phyloP scores from a whole-genome alignment of 2,113 vertebrate genomes.

The Halichoerus grypus region DNA sequence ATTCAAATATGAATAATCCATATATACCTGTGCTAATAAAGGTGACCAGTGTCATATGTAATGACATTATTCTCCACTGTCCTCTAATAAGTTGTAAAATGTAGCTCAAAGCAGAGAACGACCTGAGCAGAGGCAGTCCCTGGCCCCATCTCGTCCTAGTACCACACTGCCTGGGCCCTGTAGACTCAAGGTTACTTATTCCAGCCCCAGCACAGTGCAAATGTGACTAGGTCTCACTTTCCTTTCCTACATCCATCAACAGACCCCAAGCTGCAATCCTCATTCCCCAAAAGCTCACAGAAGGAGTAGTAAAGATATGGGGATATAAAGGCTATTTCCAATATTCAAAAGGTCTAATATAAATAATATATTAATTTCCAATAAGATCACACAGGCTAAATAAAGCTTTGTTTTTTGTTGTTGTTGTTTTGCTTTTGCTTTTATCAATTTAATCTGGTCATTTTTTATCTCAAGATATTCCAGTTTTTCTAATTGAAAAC shows the following conservation, averaged over 20 bases:
- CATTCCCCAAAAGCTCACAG: not conserved
- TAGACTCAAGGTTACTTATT: not conserved
- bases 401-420: not conserved
- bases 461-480: not conserved
- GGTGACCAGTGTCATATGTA: not conserved
- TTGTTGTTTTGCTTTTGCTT: not conserved
- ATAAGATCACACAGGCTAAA: not conserved
- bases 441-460: not conserved
- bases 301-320: not conserved
- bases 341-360: not conserved
- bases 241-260: not conserved
- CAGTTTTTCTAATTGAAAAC: slow-evolving; percentile 3
- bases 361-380: not conserved
- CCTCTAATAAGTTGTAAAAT: not conserved
- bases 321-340: not conserved
- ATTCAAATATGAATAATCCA: not conserved
- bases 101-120: not conserved
- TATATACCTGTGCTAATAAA: not conserved
- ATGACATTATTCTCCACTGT: not conserved
- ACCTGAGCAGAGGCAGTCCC: not conserved
- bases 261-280: not conserved
- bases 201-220: not conserved
- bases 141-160: not conserved
- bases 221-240: not conserved
- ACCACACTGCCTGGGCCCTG: not conserved